These are phyloP conservation scores for Galbula dea DNA, from an alignment of 2,113 vertebrate species.

Conservation along the genomic window DNA sequence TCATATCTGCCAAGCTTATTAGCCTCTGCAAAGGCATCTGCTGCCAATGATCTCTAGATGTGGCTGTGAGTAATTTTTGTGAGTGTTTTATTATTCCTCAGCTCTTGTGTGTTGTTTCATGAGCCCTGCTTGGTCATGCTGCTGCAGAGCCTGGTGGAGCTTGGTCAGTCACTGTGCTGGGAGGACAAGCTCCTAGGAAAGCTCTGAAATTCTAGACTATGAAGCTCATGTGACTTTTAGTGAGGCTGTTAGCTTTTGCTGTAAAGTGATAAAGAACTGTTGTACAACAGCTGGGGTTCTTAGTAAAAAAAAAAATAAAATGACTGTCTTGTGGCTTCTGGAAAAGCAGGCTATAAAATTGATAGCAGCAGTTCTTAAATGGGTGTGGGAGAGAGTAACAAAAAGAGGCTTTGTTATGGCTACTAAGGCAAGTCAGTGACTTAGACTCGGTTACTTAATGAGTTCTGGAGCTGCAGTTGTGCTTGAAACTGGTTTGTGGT, in stretches of 20 bases:
- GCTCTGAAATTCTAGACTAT: neutral
- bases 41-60: neutral
- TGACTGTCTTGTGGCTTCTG: neutral
- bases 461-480: neutral
- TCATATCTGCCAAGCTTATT: neutral
- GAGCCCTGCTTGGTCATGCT: neutral
- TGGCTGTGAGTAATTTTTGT: neutral
- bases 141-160: neutral
- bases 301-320: neutral
- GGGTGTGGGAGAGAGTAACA: neutral
- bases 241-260: neutral
- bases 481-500: neutral
- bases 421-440: neutral
- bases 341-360: neutral
- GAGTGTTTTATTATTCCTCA: neutral
- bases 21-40: neutral
- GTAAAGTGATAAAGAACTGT: neutral
- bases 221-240: neutral
- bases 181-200: neutral
- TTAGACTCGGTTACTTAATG: neutral
- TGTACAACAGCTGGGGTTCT: neutral
- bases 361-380: neutral
- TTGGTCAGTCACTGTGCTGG: neutral
- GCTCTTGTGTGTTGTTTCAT: neutral
- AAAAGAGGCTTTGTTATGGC: neutral